Evolutionary conservation across 2,888 invertebrate species (phyloP), one percentile per base, ranked within the genome.

Genomic region (Oscheius sp.): DNA sequence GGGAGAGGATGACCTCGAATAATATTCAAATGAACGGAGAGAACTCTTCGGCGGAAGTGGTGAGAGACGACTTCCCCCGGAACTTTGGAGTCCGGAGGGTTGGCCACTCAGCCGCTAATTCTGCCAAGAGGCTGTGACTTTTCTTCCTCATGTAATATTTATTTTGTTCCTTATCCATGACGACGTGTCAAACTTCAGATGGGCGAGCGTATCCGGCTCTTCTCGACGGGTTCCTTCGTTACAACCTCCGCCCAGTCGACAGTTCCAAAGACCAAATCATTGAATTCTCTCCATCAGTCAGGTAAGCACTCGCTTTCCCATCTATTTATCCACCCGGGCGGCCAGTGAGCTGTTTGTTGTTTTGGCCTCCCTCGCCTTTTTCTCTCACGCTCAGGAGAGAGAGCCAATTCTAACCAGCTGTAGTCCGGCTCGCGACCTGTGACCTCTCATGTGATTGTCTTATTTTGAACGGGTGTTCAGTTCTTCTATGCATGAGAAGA

Each of bases 151-250:
- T 35, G 35, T 6, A 35, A 35, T 35, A 35, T 35, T 35, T 9
- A 35, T 35, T 9, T 9, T 3, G 3, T 35, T 35, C 35, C 35
- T 35, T 35, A 35, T 35, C 35, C 35, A 35, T 35, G 35, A 35
- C 35, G 3, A 35, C 35, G 35, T 35, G 35, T n/a, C n/a, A 35
- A 9, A 35, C 35, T 35, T 35, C 81, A 81, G 81, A 81, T 81
- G 81, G 81, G 81, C 64, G 77, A 77, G 74, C 79, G 81, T 69
- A 79, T 81, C 61, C 78, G 78, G 16, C 79, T 81, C 52, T 79
- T 81, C 76, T 79, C 81, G 52, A 79, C 79, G 25, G 81, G 79
- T 21, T 78, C 78, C 41, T 78, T 81, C 75, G 79, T 81, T 49
- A 76, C 79, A 18, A 76, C 80, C 2, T 74, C 77, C 52, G 72